Conservation (phyloP, 2,113 vertebrate genomes). For the Pterophyllum scalare region DNA sequence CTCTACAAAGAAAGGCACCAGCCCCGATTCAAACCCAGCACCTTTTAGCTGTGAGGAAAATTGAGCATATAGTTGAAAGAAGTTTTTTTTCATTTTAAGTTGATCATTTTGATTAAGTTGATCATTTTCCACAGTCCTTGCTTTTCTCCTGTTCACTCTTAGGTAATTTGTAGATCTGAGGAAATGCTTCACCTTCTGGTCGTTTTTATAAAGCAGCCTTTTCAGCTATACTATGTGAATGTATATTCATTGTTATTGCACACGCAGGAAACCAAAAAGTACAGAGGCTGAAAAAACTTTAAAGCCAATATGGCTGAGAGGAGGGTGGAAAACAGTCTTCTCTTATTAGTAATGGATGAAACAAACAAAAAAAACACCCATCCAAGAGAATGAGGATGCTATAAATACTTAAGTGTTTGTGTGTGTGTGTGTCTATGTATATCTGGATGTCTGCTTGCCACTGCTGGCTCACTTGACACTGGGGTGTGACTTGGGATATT, state of each 20-base stretch:
- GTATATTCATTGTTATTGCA: background rate
- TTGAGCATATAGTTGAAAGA: background rate
- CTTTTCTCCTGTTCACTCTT: background rate
- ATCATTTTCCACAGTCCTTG: background rate
- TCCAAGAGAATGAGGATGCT: background rate
- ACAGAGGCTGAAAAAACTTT: constrained; percentile 3
- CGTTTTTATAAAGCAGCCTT: background rate
- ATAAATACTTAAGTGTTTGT: background rate
- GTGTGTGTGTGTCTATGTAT: background rate
- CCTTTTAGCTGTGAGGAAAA: background rate
- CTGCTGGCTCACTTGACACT: constrained; percentile 28
- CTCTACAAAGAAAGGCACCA: background rate
- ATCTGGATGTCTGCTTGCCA: constrained; percentile 17
- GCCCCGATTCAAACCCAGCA: background rate
- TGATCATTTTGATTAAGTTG: background rate
- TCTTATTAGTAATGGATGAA: constrained; percentile 6
- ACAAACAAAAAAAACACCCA: background rate
- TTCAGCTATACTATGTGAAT: background rate
- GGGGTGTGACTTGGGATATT: constrained; percentile 2
- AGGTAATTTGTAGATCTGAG: constrained; percentile 7
- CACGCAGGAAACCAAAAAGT: background rate
- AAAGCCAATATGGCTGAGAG: background rate
- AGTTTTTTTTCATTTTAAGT: background rate
- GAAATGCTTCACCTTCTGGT: background rate
- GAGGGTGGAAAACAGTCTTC: background rate